A percentile compares a stretch with the other conserved stretches of the same genome.
These are phyloP conservation scores for Athene cunicularia DNA, from an alignment of 2,113 vertebrate genomes.

Conservation along the genomic window DNA sequence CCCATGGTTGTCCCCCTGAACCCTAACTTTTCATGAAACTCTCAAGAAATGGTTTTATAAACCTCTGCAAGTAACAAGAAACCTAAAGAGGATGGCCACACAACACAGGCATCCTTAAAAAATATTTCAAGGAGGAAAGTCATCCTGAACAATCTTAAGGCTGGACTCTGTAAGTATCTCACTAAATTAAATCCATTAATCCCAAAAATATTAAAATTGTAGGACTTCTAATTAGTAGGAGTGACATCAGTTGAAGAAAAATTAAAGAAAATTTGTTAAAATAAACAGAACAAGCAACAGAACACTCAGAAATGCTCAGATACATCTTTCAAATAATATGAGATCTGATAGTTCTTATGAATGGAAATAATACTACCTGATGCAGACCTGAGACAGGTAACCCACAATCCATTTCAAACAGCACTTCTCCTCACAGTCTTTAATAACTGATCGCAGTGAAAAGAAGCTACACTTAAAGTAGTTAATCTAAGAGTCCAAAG, in stretches of 20 bases:
- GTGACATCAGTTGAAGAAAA: neutral
- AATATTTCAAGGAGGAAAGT: neutral
- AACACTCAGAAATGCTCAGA: neutral
- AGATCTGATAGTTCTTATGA: neutral
- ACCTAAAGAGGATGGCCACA: neutral
- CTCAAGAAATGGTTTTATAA: neutral
- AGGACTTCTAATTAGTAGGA: neutral
- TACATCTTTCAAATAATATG: neutral
- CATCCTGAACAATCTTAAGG: neutral
- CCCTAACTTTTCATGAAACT: neutral
- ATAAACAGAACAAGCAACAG: neutral
- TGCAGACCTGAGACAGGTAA: neutral
- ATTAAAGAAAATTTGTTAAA: neutral
- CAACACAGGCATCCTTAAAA: neutral
- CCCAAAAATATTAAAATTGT: neutral
- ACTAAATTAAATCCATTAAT: neutral
- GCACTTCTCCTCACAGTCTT: neutral
- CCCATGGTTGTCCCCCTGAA: neutral
- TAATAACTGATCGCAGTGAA: neutral
- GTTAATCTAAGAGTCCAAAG: neutral
- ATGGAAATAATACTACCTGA: neutral
- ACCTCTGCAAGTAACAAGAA: neutral
- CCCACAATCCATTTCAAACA: neutral
- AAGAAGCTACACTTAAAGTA: neutral
- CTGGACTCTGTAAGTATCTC: neutral